Base-by-base conservation (phyloP, 1,140 invertebrate species). In the Drosophila navojoa region DNA sequence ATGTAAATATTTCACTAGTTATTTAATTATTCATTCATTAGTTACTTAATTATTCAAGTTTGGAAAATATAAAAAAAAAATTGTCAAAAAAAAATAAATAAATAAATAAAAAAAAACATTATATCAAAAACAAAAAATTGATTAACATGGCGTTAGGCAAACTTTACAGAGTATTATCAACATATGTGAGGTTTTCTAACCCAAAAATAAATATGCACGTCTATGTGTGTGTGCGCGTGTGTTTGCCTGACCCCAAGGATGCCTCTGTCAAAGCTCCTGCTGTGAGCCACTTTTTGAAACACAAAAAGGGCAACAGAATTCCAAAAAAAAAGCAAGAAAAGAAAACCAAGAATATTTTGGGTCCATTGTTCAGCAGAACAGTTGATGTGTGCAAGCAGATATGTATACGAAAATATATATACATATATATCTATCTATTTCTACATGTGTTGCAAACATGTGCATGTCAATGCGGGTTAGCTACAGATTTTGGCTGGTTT, bases 181-280 rank as follows among this genome's bases (percentile, higher is more conserved):
- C 35, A 55, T 54, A 54, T 76, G 59, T 49, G 54, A 7, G 32
- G 22, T 16, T 10, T 38, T 13, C 9, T 22, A 44, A 15, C 16
- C 11, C 45, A 40, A 22, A 22, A 22, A 22, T 22, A 22, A 22
- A 2, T 22, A 3, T 22, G 19, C 0, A 22, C n/a, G 25, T 16
- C 4, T 25, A 25, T 22, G 10, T 13, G 44, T 19, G 5, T 25
- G 11, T 49, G 16, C 50, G 3, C 50, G 27, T 45, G 22, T 67
- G 55, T 68, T 16, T 7, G 58, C 25, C 19, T 77, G 52, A 29
- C 53, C 45, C 45, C 71, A 71, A 63, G 63, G 57, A 54, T 52
- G 42, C 66, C 60, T 75, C 71, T 77, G 76, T 71, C 71, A 77
- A 71, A 45, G 69, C 69, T 64, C 29, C 55, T 38, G 52, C 53